phyloP scores from a whole-genome alignment of 23 tunicate species.

The Trididemnum miniatum region DNA sequence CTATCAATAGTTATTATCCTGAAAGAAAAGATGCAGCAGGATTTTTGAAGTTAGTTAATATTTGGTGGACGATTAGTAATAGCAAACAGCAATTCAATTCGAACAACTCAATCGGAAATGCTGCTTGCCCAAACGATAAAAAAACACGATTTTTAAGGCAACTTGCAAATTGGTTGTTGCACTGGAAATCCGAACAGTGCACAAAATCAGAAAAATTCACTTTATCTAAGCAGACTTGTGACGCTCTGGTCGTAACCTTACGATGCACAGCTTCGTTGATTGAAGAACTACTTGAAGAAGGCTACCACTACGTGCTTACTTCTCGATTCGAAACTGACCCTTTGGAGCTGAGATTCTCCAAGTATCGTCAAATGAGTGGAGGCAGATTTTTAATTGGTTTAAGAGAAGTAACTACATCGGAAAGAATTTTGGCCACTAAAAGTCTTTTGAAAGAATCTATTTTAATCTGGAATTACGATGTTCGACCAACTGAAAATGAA shows the following conservation, averaged over 20 bases:
- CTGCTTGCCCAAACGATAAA: background rate
- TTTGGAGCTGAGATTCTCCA: too few relatives aligned
- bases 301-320: background rate
- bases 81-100: constrained; percentile 19
- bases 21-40: background rate
- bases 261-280: constrained; percentile 7
- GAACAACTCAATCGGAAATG: background rate
- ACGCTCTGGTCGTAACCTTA: background rate
- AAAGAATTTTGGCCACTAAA: too few relatives aligned
- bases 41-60: background rate
- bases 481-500: background rate
- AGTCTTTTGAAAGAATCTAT: too few relatives aligned
- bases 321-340: constrained; percentile 1
- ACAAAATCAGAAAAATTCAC: background rate
- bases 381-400: too few relatives aligned
- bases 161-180: background rate
- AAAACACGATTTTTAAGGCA: constrained; percentile 7
- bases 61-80: constrained; percentile 2
- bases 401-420: too few relatives aligned
- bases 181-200: background rate
- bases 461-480: too few relatives aligned
- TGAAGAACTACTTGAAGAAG: background rate
- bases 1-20: constrained; percentile 9
- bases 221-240: background rate
- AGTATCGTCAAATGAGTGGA: too few relatives aligned